A percentile compares a stretch with the other conserved stretches of the same genome.
Conservation (phyloP, 2,888 invertebrate species). For the Caenorhabditis sp. region DNA sequence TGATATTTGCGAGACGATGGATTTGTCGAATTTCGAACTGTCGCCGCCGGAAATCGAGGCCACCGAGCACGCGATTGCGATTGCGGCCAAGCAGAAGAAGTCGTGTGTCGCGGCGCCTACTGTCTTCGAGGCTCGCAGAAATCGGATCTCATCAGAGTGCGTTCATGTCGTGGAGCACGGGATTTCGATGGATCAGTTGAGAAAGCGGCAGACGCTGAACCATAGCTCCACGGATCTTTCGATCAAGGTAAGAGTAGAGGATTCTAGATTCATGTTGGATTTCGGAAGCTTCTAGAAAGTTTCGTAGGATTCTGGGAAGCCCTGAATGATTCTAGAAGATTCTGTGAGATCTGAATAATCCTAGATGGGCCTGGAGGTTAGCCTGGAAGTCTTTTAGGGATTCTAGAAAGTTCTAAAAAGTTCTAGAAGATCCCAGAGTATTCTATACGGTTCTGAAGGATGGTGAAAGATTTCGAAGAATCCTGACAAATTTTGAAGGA, state of each 20-base stretch:
- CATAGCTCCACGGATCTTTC: slow-evolving; percentile 50
- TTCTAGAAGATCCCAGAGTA: too few species aligned
- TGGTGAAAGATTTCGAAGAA: too few species aligned
- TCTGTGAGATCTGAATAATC: too few species aligned
- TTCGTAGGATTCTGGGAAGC: too few species aligned
- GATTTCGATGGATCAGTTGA: slow-evolving; percentile 64
- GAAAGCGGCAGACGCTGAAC: slow-evolving; percentile 50
- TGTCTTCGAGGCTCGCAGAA: slow-evolving; percentile 44
- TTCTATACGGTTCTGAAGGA: too few species aligned
- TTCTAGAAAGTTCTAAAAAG: too few species aligned
- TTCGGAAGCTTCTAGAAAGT: too few species aligned
- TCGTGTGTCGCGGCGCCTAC: slow-evolving; percentile 51
- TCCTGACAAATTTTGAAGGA: too few species aligned
- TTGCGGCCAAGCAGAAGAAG: slow-evolving; percentile 48
- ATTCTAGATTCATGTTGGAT: too few species aligned
- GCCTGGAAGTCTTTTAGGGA: too few species aligned
- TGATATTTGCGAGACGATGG: slow-evolving; percentile 85
- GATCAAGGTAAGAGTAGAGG: slow-evolving; percentile 27
- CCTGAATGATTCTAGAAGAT: too few species aligned
- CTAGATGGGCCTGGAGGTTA: too few species aligned
- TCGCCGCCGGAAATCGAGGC: slow-evolving; percentile 76
- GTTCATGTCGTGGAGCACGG: slow-evolving; percentile 54
- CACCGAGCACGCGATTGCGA: slow-evolving; percentile 23
- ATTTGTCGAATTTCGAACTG: slow-evolving; percentile 86
- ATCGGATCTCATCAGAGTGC: slow-evolving; percentile 49